A percentile compares a stretch with the other conserved stretches of the same genome.
phyloP scores from a whole-genome alignment of 2,797 vertebrate genomes.

The Sebastolobus alascanus region DNA sequence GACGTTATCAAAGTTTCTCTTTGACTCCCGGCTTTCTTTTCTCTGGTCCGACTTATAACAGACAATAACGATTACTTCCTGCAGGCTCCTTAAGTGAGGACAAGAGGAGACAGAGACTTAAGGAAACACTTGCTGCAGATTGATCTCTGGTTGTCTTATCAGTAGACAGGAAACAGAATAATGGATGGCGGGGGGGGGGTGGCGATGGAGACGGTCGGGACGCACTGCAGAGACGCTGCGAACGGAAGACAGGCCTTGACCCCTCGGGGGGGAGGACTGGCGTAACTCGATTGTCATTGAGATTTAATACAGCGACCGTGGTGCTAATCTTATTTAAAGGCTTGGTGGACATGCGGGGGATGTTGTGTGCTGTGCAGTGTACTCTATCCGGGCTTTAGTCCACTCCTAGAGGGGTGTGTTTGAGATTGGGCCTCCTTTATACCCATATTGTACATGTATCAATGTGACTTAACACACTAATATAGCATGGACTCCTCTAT shows the following conservation, averaged over 20 bases:
- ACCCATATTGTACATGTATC: not conserved
- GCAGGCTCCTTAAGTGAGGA: conserved; percentile 30
- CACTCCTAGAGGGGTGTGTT: too few species aligned
- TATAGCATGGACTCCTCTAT: not conserved
- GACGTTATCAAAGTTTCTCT: not conserved
- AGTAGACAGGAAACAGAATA: conserved; percentile 58
- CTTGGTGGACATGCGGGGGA: conserved; percentile 60
- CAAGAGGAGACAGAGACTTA: conserved; percentile 19
- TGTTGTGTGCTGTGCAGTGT: conserved; percentile 34
- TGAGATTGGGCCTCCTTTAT: not conserved
- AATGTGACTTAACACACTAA: not conserved
- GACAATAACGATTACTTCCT: not conserved
- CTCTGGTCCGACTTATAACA: not conserved
- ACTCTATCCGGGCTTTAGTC: conserved; percentile 47
- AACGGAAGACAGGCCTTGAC: conserved; percentile 46
- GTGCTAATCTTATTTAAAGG: conserved; percentile 75
- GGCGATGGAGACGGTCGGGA: not conserved
- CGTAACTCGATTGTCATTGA: conserved; percentile 77
- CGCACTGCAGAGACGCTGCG: conserved; percentile 26
- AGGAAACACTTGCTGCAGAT: conserved; percentile 45
- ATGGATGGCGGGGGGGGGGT: not conserved
- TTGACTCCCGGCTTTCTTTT: not conserved
- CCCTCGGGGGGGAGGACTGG: conserved; percentile 33
- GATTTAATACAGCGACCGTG: conserved; percentile 71
- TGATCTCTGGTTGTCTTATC: conserved; percentile 55